Evolutionary conservation across 2,888 invertebrate genomes (phyloP).

Genomic region (Microplitis deprimator): DNA sequence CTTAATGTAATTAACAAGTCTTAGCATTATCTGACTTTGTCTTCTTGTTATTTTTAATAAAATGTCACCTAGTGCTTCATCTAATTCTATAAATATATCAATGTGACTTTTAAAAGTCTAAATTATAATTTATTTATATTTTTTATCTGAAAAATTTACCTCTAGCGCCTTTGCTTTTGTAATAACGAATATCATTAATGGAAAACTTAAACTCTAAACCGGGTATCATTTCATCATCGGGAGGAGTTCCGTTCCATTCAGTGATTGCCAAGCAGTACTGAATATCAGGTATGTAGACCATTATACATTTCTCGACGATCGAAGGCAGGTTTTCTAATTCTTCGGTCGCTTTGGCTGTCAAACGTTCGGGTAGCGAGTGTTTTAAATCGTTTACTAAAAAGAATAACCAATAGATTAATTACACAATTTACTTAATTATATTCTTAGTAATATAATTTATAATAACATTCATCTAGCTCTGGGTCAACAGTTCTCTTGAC

Average conservation of each 20-base stretch:
- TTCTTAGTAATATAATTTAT: background rate
- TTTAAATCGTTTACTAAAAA: conserved; percentile 79
- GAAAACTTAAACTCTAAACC: conserved; percentile 82
- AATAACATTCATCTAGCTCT: conserved; percentile 81
- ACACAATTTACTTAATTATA: background rate
- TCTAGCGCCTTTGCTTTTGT: conserved; percentile 80
- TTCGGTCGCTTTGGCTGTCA: conserved; percentile 81
- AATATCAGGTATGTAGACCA: conserved; percentile 82
- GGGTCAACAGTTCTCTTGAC: conserved; percentile 84
- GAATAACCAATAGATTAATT: conserved; percentile 24
- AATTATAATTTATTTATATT: too few relatives aligned
- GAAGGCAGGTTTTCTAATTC: conserved; percentile 79
- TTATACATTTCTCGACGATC: conserved; percentile 78
- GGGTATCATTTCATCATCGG: conserved; percentile 75
- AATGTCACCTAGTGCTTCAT: conserved; percentile 83
- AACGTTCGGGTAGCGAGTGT: conserved; percentile 80
- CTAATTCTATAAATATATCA: conserved; percentile 75
- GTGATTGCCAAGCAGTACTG: conserved; percentile 86
- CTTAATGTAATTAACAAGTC: conserved; percentile 77
- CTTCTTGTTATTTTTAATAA: conserved; percentile 84
- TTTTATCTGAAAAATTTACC: conserved; percentile 67
- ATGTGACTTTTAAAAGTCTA: too few relatives aligned
- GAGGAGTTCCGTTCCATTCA: conserved; percentile 73
- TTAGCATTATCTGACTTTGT: conserved; percentile 84
- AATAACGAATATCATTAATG: conserved; percentile 78